Evolutionary conservation across 2,888 invertebrate genomes (phyloP).

Genomic region (Leucozona laternaria): DNA sequence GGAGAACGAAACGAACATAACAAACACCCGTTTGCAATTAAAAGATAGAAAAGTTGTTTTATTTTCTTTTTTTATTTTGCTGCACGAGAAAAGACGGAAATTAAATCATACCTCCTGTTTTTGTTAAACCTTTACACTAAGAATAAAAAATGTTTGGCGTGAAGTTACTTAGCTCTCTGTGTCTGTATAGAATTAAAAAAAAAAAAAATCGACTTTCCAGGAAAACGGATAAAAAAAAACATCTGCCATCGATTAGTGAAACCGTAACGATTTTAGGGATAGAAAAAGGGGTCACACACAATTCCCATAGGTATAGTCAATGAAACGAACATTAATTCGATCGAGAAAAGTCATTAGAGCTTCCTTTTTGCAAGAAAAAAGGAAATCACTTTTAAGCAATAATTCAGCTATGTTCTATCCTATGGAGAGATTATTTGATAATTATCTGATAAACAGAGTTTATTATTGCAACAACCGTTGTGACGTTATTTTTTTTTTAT

Average conservation of each 20-base stretch:
- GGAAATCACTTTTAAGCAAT: not conserved
- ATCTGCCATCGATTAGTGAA: not conserved
- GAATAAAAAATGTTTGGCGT: not conserved
- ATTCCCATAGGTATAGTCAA: not conserved
- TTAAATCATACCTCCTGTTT: conserved; percentile 45
- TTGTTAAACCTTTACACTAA: not conserved
- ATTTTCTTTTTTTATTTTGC: not conserved
- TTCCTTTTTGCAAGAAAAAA: not conserved
- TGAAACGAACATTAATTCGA: not conserved
- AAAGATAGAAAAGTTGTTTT: conserved; percentile 35
- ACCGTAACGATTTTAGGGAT: not conserved
- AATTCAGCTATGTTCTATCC: not conserved
- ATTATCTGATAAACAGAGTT: not conserved
- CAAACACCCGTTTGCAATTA: conserved; percentile 63
- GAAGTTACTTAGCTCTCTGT: conserved; percentile 1
- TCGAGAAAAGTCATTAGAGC: not conserved
- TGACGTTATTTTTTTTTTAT: not conserved
- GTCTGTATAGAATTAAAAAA: not conserved
- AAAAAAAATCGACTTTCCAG: conserved; percentile 4
- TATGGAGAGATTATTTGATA: not conserved
- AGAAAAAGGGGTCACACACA: not conserved
- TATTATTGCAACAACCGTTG: not conserved
- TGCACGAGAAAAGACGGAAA: conserved; percentile 27
- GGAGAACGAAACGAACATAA: conserved; percentile 16
- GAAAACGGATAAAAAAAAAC: not conserved